Evolutionary conservation across 92 coral and sea anemone species (phyloP), one percentile per base, ranked within the genome.

Genomic region (Scolanthus callimorphus): DNA sequence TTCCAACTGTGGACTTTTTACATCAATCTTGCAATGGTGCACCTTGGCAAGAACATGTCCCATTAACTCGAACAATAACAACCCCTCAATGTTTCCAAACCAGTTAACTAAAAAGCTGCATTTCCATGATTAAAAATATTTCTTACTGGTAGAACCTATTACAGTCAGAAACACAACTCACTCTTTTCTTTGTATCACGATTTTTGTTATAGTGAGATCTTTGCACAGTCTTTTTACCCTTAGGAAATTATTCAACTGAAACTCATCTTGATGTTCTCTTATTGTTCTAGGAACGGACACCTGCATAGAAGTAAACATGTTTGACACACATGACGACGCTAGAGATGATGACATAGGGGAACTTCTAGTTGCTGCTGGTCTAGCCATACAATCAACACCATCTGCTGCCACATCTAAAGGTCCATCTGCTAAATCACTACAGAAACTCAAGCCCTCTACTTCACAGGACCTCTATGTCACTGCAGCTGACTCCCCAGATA

Each of bases 291-390:
- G 58, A 55, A 74, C 15, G 11, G 77, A 57, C 15, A 52, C 31
- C 17, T 45, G 51, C 23, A 37, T 88, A 69, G 80, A 71, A 11
- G 71, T 92, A 1, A 79, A 73, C 27, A 82, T 92, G 25, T 84
- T 65, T 48, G 88, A 92, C 63, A 89, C 98, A 20, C 47, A 69
- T 1, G 85, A 92, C 47, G 83, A 85, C 19, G 39, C 41, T n/a
- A 51, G 55, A 29, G 98, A 92, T 58, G 60, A 83, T 0, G 87
- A 89, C 65, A 89, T 84, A 60, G 83, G 76, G 25, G 73, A 65
- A 37, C 65, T 65, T 20, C 67, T 92, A 19, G 85, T 81, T 0
- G 63, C 64, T 4, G 85, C 77, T 41, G 68, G 76, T 21, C 50
- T 81, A 38, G 97, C 97, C n/a, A 50, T 41, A 13, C 30, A 29